A percentile compares a stretch with the other conserved stretches of the same genome.
phyloP scores from a whole-genome alignment of 2,797 vertebrate genomes.

The Pseudomugil tenellus region DNA sequence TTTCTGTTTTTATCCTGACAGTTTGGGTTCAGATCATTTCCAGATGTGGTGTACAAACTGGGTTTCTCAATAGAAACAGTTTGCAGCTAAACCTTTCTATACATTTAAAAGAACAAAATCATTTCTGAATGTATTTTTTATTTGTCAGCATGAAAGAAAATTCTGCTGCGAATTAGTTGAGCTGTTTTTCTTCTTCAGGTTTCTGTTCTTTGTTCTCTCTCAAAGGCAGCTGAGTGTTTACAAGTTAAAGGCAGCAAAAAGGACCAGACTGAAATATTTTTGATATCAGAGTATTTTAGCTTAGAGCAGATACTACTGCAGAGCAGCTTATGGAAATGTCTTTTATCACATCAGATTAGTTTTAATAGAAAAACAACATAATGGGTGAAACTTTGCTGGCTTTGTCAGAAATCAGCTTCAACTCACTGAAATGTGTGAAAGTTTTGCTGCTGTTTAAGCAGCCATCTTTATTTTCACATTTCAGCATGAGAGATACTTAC shows the following conservation, averaged over 20 bases:
- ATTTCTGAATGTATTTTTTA: conserved; percentile 47
- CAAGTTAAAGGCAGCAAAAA: conserved; percentile 27
- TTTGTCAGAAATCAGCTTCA: background rate
- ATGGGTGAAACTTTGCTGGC: accelerated
- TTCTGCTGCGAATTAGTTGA: conserved; percentile 22
- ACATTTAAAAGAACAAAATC: background rate
- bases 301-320: conserved; percentile 4
- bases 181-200: background rate
- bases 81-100: conserved; percentile 9
- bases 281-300: conserved; percentile 56
- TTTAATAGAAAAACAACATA: conserved; percentile 7
- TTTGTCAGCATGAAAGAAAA: conserved; percentile 37
- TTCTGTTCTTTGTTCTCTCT: conserved; percentile 6
- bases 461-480: background rate
- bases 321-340: background rate
- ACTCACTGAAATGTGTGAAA: background rate
- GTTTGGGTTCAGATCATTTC: background rate
- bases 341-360: background rate
- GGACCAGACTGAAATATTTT: conserved; percentile 65
- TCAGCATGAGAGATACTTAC: too few species aligned
- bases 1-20: background rate
- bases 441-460: too few species aligned
- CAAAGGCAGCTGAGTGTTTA: conserved; percentile 55
- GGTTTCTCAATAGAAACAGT: conserved; percentile 1
- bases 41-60: background rate